Percentiles rank a stretch among this genome's conserved stretches.
Conservation (phyloP, 2,113 vertebrate genomes). For the Proteles cristata region DNA sequence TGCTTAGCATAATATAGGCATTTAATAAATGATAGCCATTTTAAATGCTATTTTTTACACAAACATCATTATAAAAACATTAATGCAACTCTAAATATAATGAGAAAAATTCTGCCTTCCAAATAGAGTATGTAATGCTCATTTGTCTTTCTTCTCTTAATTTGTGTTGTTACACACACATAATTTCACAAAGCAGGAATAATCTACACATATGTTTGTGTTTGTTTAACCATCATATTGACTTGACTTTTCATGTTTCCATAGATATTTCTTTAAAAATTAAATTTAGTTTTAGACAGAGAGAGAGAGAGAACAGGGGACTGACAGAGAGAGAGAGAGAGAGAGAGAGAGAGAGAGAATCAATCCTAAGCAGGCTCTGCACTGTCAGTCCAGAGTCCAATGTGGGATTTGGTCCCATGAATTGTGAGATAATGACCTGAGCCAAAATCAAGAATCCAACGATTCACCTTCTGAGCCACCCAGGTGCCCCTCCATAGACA, state of each 20-base stretch:
- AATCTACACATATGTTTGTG: neutral
- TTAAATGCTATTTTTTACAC: conserved; percentile 42
- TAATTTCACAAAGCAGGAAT: conserved; percentile 20
- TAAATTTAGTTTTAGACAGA: no score
- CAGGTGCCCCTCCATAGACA: neutral
- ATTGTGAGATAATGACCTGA: no score
- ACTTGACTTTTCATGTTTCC: neutral
- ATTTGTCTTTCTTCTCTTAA: conserved; percentile 63
- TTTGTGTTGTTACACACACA: neutral
- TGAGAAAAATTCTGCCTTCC: conserved; percentile 49
- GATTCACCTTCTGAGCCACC: no score
- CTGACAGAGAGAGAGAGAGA: no score
- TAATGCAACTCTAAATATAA: conserved; percentile 63
- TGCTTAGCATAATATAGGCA: conserved; percentile 17
- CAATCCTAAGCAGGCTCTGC: no score
- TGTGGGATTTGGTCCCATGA: no score
- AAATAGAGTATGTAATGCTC: conserved; percentile 19
- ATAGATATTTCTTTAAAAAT: neutral
- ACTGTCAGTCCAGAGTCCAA: no score
- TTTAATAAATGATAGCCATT: conserved; percentile 64
- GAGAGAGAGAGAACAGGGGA: no score
- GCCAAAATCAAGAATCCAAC: no score
- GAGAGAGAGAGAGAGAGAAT: no score
- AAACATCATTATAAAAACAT: conserved; percentile 68
- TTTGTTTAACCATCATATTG: neutral